phyloP scores from a whole-genome alignment of 2,888 invertebrate species.

The Reticulitermes lucifugus region DNA sequence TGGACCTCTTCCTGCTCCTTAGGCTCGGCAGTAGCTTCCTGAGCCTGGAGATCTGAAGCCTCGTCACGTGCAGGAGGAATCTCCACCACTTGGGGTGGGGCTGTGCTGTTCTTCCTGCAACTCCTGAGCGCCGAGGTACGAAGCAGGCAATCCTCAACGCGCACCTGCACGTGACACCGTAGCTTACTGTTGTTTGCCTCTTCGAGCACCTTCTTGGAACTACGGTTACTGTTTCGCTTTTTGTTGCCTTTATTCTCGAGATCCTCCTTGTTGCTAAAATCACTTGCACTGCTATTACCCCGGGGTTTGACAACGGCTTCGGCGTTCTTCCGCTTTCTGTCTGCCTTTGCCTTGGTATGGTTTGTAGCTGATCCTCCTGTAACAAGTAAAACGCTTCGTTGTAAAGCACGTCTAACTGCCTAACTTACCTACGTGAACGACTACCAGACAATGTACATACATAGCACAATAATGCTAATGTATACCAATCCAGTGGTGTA shows the following conservation, averaged over 20 bases:
- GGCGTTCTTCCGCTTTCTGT: slow-evolving; percentile 14
- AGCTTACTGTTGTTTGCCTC: slow-evolving; percentile 64
- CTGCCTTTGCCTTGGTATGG: slow-evolving; percentile 6
- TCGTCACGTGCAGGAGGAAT: neutral
- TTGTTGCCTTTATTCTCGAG: slow-evolving; percentile 56
- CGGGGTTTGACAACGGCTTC: slow-evolving; percentile 55
- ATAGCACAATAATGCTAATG: too few relatives aligned
- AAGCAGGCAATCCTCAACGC: slow-evolving; percentile 62
- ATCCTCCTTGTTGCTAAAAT: slow-evolving; percentile 53
- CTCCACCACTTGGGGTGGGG: neutral
- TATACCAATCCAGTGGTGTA: too few relatives aligned
- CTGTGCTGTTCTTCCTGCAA: slow-evolving; percentile 24
- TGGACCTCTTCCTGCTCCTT: slow-evolving; percentile 35
- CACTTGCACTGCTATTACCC: slow-evolving; percentile 56
- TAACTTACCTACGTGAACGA: too few relatives aligned
- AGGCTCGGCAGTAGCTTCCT: neutral
- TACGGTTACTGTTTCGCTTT: slow-evolving; percentile 49
- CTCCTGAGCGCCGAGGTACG: slow-evolving; percentile 30
- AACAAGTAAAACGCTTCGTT: neutral
- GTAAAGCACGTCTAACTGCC: too few relatives aligned
- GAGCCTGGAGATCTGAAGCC: neutral
- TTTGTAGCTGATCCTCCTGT: neutral
- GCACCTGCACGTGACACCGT: slow-evolving; percentile 61
- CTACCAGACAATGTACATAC: too few relatives aligned
- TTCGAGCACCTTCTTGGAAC: slow-evolving; percentile 62